phyloP scores from a whole-genome alignment of 2,888 invertebrate species.

The Fragum whitleyi region DNA sequence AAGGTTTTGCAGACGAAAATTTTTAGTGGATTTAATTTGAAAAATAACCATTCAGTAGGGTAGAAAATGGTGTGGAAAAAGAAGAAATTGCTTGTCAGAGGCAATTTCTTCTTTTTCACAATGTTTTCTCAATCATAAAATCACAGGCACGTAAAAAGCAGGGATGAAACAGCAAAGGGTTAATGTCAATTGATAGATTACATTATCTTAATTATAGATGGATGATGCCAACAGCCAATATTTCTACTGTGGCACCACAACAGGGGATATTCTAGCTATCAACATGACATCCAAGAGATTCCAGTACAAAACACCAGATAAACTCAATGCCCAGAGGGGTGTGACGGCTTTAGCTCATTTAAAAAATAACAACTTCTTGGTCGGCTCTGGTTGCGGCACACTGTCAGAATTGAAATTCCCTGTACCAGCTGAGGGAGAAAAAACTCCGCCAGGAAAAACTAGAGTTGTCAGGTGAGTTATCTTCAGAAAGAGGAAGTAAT shows the following conservation, averaged over 20 bases:
- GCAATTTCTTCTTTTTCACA: slow-evolving; percentile 12
- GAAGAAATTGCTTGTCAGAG: neutral
- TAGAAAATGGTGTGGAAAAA: neutral
- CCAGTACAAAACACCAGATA: slow-evolving; percentile 80
- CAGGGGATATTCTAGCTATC: slow-evolving; percentile 89
- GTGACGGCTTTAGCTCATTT: slow-evolving; percentile 84
- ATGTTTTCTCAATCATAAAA: neutral
- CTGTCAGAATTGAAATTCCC: slow-evolving; percentile 61
- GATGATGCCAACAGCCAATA: slow-evolving; percentile 88
- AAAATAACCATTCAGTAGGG: neutral
- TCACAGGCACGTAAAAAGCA: no score
- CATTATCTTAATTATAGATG: slow-evolving; percentile 66
- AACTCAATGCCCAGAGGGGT: slow-evolving; percentile 81
- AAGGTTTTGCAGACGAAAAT: neutral
- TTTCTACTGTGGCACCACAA: slow-evolving; percentile 93
- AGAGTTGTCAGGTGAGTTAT: slow-evolving; percentile 51
- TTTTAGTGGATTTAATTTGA: neutral
- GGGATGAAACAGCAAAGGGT: neutral
- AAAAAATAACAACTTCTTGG: slow-evolving; percentile 86
- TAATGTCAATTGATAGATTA: no score
- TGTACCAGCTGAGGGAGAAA: slow-evolving; percentile 30
- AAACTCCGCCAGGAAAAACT: slow-evolving; percentile 39
- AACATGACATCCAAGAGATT: slow-evolving; percentile 81
- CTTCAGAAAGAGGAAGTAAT: neutral
- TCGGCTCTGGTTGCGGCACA: slow-evolving; percentile 95